Evolutionary conservation across 2,888 invertebrate genomes (phyloP), one percentile per base, ranked within the genome.

Genomic region (Operophtera brumata): DNA sequence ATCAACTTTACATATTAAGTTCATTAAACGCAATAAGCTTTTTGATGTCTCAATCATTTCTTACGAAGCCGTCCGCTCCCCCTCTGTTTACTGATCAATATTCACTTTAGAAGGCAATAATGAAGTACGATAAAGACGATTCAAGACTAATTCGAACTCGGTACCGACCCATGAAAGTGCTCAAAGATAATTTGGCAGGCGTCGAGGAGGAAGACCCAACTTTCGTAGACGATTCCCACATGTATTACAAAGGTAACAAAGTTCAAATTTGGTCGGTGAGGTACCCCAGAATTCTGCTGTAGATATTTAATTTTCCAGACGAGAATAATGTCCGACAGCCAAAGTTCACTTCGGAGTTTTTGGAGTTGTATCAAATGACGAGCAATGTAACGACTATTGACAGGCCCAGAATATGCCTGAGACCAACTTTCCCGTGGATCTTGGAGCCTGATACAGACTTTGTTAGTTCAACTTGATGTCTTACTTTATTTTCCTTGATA

Each of bases 351-450:
- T 58, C 75, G 0, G 80, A 86, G 52, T 86, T 80, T 69, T 68
- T 89, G 60, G 81, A 84, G 54, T 65, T 89, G 50, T 90, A 90
- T 68, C 70, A 77, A 60, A 69, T 88, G 62, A 75, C 86, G 8
- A 69, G 66, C 36, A 88, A 90, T 53, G 86, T 89, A 25, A 88
- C 88, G 7, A 87, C 84, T 41, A 74, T 88, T 43, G 81, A 87
- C 35, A 67, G 73, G 34, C 89, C 89, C 5, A 77, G 75, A 34
- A 84, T 91, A 42, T 87, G 84, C 61, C 67, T 90, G 26, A 80
- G 78, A 35, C 72, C 85, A 5, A 82, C 67, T 13, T 91, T 91
- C 57, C 91, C 91, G 6, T 91, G 90, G 89, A 90, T 91, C 59
- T 69, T 91, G 57, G 84, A 85, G 59, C 88, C 91, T 1, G 72